Percentiles rank a stretch among this genome's conserved stretches.
Conservation (phyloP, 2,888 invertebrate species). For the Campopleginae sp. region DNA sequence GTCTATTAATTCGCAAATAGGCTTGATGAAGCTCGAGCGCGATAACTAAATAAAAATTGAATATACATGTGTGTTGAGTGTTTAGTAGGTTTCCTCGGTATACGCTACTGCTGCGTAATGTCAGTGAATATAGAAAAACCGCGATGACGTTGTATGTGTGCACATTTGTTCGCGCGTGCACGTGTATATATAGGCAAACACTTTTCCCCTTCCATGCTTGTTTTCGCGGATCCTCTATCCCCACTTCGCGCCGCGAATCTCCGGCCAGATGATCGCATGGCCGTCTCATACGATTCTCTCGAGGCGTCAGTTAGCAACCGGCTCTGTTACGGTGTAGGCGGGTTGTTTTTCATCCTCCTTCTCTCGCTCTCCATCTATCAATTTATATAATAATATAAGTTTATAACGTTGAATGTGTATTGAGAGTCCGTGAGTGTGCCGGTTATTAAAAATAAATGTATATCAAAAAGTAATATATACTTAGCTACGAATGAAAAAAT, state of each 20-base stretch:
- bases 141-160: neutral
- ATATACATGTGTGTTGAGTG: conserved; percentile 14
- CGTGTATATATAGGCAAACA: neutral
- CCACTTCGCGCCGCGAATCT: conserved; percentile 23
- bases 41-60: neutral
- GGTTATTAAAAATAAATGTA: conserved; percentile 7
- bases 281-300: conserved; percentile 70
- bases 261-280: conserved; percentile 81
- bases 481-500: neutral
- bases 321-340: conserved; percentile 76
- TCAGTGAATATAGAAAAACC: conserved; percentile 46
- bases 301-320: conserved; percentile 83
- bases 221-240: conserved; percentile 65
- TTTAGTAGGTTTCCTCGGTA: conserved; percentile 7
- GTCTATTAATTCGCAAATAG: conserved; percentile 9
- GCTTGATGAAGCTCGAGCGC: neutral
- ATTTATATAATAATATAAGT: conserved; percentile 25
- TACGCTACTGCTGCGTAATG: conserved; percentile 54
- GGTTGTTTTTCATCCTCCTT: conserved; percentile 52
- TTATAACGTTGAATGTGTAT: conserved; percentile 77
- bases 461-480: neutral
- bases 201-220: conserved; percentile 52
- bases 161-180: neutral
- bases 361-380: conserved; percentile 35
- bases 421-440: conserved; percentile 69